These are phyloP conservation scores for Diachasma alloeum DNA, from an alignment of 1,140 invertebrate genomes.

Conservation along the genomic window DNA sequence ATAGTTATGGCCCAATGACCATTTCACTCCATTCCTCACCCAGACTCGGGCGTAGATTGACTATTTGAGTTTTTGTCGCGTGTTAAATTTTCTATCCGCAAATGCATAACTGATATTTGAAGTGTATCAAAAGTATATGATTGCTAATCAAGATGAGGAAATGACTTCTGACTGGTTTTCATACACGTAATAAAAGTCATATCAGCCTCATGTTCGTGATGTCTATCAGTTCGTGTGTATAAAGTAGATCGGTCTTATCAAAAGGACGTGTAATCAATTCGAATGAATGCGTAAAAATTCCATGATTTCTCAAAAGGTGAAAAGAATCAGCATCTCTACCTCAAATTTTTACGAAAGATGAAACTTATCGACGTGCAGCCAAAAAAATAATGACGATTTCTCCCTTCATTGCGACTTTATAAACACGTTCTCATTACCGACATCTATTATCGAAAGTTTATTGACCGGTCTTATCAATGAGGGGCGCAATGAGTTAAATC, in stretches of 20 bases:
- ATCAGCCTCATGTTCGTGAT: neutral
- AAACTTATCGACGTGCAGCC: no score
- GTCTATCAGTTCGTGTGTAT: neutral
- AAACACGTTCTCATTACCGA: no score
- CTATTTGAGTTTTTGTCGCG: neutral
- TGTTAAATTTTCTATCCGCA: neutral
- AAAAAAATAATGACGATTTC: no score
- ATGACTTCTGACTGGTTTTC: constrained; percentile 11
- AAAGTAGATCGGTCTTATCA: neutral
- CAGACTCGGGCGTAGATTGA: neutral
- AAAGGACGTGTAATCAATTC: neutral
- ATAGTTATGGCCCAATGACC: constrained; percentile 25
- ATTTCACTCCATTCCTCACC: constrained; percentile 10
- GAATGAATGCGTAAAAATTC: neutral
- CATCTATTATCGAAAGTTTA: no score
- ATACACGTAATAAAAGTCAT: neutral
- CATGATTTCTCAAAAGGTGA: neutral
- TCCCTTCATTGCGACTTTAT: no score
- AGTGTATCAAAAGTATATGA: neutral
- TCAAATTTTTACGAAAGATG: neutral
- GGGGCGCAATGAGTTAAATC: neutral
- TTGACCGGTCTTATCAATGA: neutral
- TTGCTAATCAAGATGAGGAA: constrained; percentile 3
- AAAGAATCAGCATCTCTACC: neutral
- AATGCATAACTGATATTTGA: neutral